Percentiles rank a stretch among this genome's conserved stretches.
phyloP scores from a whole-genome alignment of 2,113 vertebrate genomes.

The Takifugu flavidus region DNA sequence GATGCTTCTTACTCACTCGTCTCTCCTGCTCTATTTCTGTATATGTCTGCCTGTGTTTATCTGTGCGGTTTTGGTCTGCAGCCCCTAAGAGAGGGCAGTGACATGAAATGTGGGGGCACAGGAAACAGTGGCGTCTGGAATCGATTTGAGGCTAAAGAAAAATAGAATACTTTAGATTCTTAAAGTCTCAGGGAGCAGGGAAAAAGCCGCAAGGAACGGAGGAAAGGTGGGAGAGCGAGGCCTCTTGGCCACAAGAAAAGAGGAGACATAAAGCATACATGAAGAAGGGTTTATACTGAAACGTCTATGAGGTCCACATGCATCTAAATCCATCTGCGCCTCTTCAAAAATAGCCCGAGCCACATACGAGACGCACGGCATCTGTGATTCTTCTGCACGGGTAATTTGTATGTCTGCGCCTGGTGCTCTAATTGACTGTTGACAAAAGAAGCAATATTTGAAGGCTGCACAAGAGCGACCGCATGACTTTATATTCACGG shows the following conservation, averaged over 20 bases:
- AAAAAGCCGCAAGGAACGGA: conserved; percentile 1
- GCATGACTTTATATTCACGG: neutral
- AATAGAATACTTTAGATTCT: conserved; percentile 78
- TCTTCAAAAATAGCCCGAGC: neutral
- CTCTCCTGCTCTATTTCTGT: conserved; percentile 12
- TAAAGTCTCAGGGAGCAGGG: conserved; percentile 49
- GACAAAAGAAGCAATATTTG: neutral
- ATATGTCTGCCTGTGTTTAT: conserved; percentile 18
- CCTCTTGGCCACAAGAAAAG: conserved; percentile 25
- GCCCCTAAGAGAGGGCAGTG: conserved; percentile 31
- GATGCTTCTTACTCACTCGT: conserved; percentile 12
- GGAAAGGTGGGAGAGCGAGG: conserved; percentile 1
- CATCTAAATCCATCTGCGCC: neutral
- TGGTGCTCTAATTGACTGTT: neutral
- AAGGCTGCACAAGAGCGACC: neutral
- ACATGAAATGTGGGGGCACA: conserved; percentile 34
- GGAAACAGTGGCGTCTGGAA: conserved; percentile 77
- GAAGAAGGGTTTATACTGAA: conserved; percentile 18
- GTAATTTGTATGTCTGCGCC: neutral
- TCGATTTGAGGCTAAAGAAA: conserved; percentile 75
- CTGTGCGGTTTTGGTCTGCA: conserved; percentile 41
- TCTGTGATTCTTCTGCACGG: neutral
- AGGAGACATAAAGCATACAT: neutral
- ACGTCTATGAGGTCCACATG: conserved; percentile 10
- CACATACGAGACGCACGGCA: neutral